Percentiles rank a stretch among this genome's conserved stretches.
Conservation (phyloP, 30 jellyfish, hydroid and myxozoan genomes). For the Nemopilema nomurai region DNA sequence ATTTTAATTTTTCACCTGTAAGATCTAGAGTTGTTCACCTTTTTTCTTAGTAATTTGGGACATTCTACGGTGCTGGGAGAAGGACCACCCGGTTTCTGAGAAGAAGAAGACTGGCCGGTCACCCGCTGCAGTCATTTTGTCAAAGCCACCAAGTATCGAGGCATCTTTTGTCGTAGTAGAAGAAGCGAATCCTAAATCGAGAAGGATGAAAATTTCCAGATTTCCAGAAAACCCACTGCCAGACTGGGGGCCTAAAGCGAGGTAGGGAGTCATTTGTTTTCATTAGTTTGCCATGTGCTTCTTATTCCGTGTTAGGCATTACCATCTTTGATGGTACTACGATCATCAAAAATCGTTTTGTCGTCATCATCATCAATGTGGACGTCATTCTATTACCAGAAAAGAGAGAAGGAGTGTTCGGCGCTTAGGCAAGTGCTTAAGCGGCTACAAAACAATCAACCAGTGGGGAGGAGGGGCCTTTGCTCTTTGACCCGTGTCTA, state of each 20-base stretch:
- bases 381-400: too few relatives aligned
- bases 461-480: too few relatives aligned
- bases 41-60: constrained; percentile 86
- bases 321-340: background rate
- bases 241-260: constrained; percentile 98
- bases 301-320: background rate
- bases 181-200: constrained; percentile 82
- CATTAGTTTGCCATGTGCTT: background rate
- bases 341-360: background rate
- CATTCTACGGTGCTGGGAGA: constrained; percentile 89
- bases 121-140: constrained; percentile 70
- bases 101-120: constrained; percentile 57
- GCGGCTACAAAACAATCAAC: too few relatives aligned
- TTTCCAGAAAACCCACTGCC: constrained; percentile 88
- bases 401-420: too few relatives aligned
- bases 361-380: background rate
- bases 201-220: constrained; percentile 58
- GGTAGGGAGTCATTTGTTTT: constrained; percentile 35
- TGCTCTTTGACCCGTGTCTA: too few relatives aligned
- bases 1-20: background rate
- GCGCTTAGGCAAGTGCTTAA: too few relatives aligned
- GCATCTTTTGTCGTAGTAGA: constrained; percentile 70
- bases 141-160: constrained; percentile 61
- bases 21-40: background rate
- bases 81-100: constrained; percentile 76